Base-by-base conservation (phyloP, 2,888 invertebrate genomes). In the Sinodicranocentrus sp. region DNA sequence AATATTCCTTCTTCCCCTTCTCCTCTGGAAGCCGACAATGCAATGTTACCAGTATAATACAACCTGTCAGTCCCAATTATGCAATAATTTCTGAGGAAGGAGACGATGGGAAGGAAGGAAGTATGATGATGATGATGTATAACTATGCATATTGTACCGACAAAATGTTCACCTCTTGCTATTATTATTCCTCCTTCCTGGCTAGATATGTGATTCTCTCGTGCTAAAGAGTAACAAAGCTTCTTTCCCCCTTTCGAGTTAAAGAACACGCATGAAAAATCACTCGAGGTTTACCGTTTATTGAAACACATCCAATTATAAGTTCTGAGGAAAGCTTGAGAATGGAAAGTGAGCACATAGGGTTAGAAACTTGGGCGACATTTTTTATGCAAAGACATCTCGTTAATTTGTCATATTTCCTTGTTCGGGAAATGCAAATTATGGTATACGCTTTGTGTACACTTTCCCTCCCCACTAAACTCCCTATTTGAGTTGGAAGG, bases 11-110 rank as follows among this genome's bases (percentile, higher is more conserved):
- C 52, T 26, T 33, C 25, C 6, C 19, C 23, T 61, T 61, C 10
- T 26, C 15, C n/a, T n/a, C 48, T 15, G 26, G 61, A 61, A 28
- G 28, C 10, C 15, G 59, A 3, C 10, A 6, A 15, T 59, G 25
- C 28, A n/a, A n/a, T n/a, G n/a, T n/a, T n/a, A n/a, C n/a, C n/a
- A 10, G 17, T 19, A 65, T 15, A 68, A 77, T 77, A 77, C 52
- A 59, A 39, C 23, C 71, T 79, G 79, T 79, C 79, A 79, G 48
- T 63, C 48, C 79, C 71, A 63, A 79, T 79, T 79, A 79, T 71
- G 71, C 71, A 71, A 79, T 79, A 79, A 79, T 79, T 78, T 78
- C n/a, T n/a, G n/a, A n/a, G 25, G 76, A 76, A 23, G 54, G 39
- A n/a, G 25, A 33, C 19, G 54, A 59, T 33, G 54, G 73, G 52